Evolutionary conservation across 92 coral and sea anemone species (phyloP), one percentile per base, ranked within the genome.

Genomic region (Siderastrea siderea): DNA sequence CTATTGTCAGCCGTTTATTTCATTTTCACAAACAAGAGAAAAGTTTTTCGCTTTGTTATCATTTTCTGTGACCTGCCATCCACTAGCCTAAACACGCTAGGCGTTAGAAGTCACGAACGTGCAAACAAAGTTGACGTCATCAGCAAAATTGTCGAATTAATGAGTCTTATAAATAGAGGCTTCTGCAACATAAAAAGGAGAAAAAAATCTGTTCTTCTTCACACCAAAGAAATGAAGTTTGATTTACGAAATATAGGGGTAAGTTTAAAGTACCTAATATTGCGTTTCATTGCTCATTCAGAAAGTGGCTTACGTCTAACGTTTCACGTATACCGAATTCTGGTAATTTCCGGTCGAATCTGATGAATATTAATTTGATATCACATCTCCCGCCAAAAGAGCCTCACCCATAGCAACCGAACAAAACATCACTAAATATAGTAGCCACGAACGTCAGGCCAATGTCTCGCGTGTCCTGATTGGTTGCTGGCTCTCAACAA

Each of bases 371-470:
- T 67, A 45, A 72, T 73, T 19, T 50, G 50, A 61, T 58, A 61
- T 15, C 69, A 12, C 87, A 80, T 86, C 96, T 95, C 98, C 96
- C 98, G 98, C 98, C 98, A 95, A 91, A 84, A 74, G 89, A 83
- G 52, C 82, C 89, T 93, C 87, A 63, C 98, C 86, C 86, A 76
- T 87, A 71, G 96, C 96, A 93, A 95, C 96, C 47, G 81, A 61
- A 77, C 91, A 87, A 94, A 93, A 95, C 92, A 94, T 93, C 81
- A 63, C 90, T 80, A 86, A 84, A 68, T 83, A 46, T 86, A 72
- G 95, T 81, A 78, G 50, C 84, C 83, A 74, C 86, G 89, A 69
- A 91, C 95, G 95, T 93, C 98, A 91, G 75, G 84, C 87, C 49
- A 54, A 12, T 26, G 70, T 91, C 93, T 92, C 89, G 90, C 80